Conservation (phyloP, 2,113 vertebrate genomes). For the Ceyx cyanopectus region DNA sequence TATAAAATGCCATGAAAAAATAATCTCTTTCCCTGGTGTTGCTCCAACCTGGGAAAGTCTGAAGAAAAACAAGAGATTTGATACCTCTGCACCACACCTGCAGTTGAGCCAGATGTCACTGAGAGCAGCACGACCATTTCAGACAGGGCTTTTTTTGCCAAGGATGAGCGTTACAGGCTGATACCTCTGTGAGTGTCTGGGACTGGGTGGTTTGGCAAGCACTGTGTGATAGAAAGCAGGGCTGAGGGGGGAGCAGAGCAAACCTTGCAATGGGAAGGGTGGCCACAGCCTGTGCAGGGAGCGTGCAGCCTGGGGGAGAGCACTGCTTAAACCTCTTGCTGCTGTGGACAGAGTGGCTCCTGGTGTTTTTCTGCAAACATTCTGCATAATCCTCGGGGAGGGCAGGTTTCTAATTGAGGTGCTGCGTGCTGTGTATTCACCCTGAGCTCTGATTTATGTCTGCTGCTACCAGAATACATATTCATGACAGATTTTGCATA, state of each 20-base stretch:
- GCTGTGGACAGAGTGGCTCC: not conserved
- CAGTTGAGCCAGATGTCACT: not conserved
- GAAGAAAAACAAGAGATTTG: not conserved
- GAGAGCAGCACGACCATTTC: not conserved
- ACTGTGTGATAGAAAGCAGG: fast-evolving
- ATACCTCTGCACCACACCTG: not conserved
- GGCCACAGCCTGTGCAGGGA: fast-evolving
- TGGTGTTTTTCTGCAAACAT: not conserved
- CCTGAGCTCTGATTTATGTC: slow-evolving; percentile 38
- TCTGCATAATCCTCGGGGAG: not conserved
- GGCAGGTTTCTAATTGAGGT: slow-evolving; percentile 9
- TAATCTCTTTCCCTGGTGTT: not conserved
- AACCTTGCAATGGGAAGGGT: not conserved
- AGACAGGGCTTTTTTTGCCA: not conserved
- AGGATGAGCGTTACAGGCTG: not conserved
- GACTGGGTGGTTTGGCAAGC: fast-evolving
- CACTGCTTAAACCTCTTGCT: not conserved
- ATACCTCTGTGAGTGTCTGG: not conserved
- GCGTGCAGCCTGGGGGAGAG: fast-evolving
- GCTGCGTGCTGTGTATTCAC: not conserved
- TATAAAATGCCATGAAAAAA: not conserved
- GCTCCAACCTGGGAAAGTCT: not conserved
- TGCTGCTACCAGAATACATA: slow-evolving; percentile 46
- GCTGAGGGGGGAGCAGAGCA: not conserved
- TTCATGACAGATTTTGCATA: slow-evolving; percentile 35